Evolutionary conservation across 1,140 invertebrate genomes (phyloP).

Genomic region (Ceratina australensis): DNA sequence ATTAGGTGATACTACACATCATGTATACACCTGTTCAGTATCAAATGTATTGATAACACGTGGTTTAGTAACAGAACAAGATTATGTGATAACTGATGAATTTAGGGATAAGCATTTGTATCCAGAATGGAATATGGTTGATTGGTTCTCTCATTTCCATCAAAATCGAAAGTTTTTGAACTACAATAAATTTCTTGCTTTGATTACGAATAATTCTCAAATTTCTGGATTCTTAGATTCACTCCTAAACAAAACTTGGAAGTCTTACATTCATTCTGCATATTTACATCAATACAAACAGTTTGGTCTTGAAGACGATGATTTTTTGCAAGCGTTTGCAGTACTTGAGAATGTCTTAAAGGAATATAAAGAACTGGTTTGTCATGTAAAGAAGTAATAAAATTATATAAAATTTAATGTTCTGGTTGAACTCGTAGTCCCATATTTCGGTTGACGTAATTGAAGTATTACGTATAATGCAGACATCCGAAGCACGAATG

Average conservation of each 20-base stretch:
- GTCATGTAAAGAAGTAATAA: slow-evolving; percentile 8
- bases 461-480: neutral
- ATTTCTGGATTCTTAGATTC: slow-evolving; percentile 72
- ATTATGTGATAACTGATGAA: slow-evolving; percentile 60
- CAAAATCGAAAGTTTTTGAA: slow-evolving; percentile 73
- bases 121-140: slow-evolving; percentile 73
- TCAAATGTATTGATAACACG: slow-evolving; percentile 75
- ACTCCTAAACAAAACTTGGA: slow-evolving; percentile 78
- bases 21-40: slow-evolving; percentile 68
- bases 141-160: slow-evolving; percentile 74
- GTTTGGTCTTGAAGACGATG: slow-evolving; percentile 77
- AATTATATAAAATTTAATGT: neutral
- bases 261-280: slow-evolving; percentile 77
- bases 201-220: slow-evolving; percentile 78
- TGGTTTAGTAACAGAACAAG: slow-evolving; percentile 62
- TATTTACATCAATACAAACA: slow-evolving; percentile 81
- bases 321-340: slow-evolving; percentile 79
- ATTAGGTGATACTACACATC: slow-evolving; percentile 38
- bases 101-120: slow-evolving; percentile 72
- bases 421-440: neutral
- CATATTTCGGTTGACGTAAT: neutral
- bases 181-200: slow-evolving; percentile 76
- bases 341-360: slow-evolving; percentile 78
- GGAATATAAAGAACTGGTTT: slow-evolving; percentile 74
- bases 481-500: neutral